These are phyloP conservation scores for Rhynchotus rufescens DNA, from an alignment of 2,797 vertebrate genomes.

Conservation along the genomic window DNA sequence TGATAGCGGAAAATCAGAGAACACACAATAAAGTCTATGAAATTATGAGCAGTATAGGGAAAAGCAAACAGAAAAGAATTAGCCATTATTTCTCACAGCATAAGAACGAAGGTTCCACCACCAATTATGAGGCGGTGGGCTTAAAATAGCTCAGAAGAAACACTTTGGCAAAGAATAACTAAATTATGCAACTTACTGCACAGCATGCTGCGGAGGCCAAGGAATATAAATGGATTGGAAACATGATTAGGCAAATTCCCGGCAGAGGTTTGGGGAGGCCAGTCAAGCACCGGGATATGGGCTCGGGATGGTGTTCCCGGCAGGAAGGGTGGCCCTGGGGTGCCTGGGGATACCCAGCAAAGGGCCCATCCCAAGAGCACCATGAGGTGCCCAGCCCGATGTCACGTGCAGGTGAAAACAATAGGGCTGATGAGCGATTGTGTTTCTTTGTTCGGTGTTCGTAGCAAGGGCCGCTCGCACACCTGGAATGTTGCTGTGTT, in stretches of 20 bases:
- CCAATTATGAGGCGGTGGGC: constrained; percentile 30
- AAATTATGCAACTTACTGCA: constrained; percentile 49
- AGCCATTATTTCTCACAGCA: constrained; percentile 28
- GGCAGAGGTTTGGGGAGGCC: neutral
- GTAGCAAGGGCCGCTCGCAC: neutral
- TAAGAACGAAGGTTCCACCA: neutral
- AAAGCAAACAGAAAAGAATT: constrained; percentile 55
- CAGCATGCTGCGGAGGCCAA: constrained; percentile 16
- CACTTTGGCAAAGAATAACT: constrained; percentile 36
- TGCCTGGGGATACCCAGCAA: neutral
- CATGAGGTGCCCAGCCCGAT: neutral
- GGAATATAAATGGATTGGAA: constrained; percentile 37
- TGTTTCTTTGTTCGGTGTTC: constrained; percentile 12
- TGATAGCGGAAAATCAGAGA: constrained; percentile 45
- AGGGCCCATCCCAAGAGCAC: neutral
- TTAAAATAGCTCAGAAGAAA: constrained; percentile 47
- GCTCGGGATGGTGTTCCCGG: neutral
- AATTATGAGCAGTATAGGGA: constrained; percentile 29
- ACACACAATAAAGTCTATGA: constrained; percentile 46
- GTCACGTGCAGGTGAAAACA: constrained; percentile 13
- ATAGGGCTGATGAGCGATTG: neutral
- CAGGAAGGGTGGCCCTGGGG: too few species aligned
- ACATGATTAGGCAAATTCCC: constrained; percentile 25
- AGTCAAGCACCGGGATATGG: rapidly evolving
- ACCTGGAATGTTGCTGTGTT: neutral